These are phyloP conservation scores for Zoanthus sansibaricus DNA, from an alignment of 92 coral and sea anemone species.

Conservation along the genomic window DNA sequence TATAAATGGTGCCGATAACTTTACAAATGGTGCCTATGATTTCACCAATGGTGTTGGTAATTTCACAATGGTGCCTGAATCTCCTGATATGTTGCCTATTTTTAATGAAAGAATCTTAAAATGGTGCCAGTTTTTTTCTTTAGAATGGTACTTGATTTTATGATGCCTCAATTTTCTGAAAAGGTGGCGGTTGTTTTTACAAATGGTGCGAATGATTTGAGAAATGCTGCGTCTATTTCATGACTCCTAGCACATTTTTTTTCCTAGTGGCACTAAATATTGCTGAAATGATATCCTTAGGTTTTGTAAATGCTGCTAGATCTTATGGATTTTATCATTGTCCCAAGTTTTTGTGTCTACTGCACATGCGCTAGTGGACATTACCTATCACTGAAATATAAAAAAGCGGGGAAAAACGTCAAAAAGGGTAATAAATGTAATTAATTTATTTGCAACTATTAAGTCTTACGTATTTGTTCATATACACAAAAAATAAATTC, in stretches of 20 bases:
- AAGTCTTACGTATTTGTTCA: neutral
- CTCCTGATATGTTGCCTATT: too few relatives aligned
- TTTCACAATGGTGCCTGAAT: too few relatives aligned
- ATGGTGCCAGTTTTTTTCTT: neutral
- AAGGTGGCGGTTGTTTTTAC: neutral
- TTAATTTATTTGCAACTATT: neutral
- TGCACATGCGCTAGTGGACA: too few relatives aligned
- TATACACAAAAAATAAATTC: neutral
- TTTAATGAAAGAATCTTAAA: neutral
- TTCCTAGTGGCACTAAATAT: slow-evolving; percentile 2
- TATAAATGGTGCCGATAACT: too few relatives aligned
- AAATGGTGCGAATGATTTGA: neutral
- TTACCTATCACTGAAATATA: neutral
- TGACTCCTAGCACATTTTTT: neutral
- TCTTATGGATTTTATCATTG: too few relatives aligned
- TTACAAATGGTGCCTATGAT: neutral
- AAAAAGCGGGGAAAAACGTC: slow-evolving; percentile 10
- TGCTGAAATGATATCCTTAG: neutral
- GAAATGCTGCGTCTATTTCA: neutral
- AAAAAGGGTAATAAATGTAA: neutral
- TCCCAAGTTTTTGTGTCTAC: too few relatives aligned
- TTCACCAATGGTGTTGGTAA: neutral
- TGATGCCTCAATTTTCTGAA: neutral
- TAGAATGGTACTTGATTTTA: too few relatives aligned
- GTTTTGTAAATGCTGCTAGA: slow-evolving; percentile 22